These are phyloP conservation scores for Blera fallax DNA, from an alignment of 2,888 invertebrate species.

Conservation along the genomic window DNA sequence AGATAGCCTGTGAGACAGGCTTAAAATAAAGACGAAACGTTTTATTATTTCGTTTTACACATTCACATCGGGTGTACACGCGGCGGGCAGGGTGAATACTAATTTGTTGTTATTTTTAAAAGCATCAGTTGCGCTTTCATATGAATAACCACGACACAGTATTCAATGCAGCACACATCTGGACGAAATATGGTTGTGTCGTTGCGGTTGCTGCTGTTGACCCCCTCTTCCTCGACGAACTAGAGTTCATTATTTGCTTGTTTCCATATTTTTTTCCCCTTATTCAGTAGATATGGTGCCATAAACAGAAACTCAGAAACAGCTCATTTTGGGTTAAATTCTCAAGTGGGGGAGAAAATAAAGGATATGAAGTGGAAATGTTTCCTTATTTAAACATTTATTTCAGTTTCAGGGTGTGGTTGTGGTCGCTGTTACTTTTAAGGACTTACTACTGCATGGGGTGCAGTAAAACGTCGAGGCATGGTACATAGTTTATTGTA, in stretches of 20 bases:
- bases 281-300: conserved; percentile 31
- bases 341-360: conserved; percentile 42
- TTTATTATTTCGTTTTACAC: conserved; percentile 30
- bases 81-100: conserved; percentile 45
- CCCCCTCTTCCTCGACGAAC: conserved; percentile 36
- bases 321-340: conserved; percentile 46
- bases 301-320: conserved; percentile 32
- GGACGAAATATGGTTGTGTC: conserved; percentile 49
- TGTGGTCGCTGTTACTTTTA: conserved; percentile 35
- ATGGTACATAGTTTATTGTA: not conserved
- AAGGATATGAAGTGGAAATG: conserved; percentile 49
- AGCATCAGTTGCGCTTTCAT: conserved; percentile 28
- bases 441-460: conserved; percentile 29
- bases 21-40: conserved; percentile 28
- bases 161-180: conserved; percentile 40
- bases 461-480: not conserved
- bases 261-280: conserved; percentile 20
- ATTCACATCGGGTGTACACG: conserved; percentile 16
- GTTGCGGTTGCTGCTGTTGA: conserved; percentile 47
- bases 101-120: conserved; percentile 48
- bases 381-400: conserved; percentile 44
- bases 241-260: conserved; percentile 54
- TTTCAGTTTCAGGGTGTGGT: conserved; percentile 60
- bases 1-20: not conserved
- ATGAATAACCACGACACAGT: not conserved